Evolutionary conservation across 1,140 invertebrate species (phyloP), one percentile per base, ranked within the genome.

Genomic region (Zaprionus inermis): DNA sequence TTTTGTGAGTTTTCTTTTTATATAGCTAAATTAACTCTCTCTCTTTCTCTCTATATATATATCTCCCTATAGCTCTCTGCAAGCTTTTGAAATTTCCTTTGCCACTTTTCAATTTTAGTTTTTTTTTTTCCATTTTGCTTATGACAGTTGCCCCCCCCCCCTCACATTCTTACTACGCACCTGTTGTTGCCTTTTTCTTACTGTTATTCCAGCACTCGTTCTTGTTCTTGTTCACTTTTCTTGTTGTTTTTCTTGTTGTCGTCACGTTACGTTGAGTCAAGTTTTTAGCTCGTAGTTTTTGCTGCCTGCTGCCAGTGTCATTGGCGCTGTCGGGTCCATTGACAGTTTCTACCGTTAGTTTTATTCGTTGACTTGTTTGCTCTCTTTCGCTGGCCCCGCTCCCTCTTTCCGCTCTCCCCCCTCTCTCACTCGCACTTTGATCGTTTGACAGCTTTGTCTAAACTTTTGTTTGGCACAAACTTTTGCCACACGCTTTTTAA

Each of bases 291-390:
- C 55, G 24, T 9, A 85, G 63, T 85, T 84, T 80, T 73, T 84
- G 65, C 18, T 56, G 28, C 14, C 14, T 38, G 36, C 36, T n/a
- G 12, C 36, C 22, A 32, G 32, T 36, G 24, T 73, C 73, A 49
- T 68, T 51, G 54, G n/a, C 54, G 9, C 51, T 24, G 20, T 66
- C 72, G n/a, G 65, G 81, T 85, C 54, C 78, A 89, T 83, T 88
- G 83, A 72, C 79, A 74, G 83, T 85, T 72, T 83, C 82, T 71
- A 82, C 82, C 76, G 82, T 78, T 73, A 56, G 59, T 52, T 60
- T 72, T 65, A 64, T 56, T 51, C 58, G 72, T 58, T 74, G 58
- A 18, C 52, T 9, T 28, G 24, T 28, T 28, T 28, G 24, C n/a
- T 11, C 20, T 28, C 28, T 6, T 16, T 51, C 10, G 0, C 6